These are phyloP conservation scores for Anoncus sp. DNA, from an alignment of 2,888 invertebrate species.

Conservation along the genomic window DNA sequence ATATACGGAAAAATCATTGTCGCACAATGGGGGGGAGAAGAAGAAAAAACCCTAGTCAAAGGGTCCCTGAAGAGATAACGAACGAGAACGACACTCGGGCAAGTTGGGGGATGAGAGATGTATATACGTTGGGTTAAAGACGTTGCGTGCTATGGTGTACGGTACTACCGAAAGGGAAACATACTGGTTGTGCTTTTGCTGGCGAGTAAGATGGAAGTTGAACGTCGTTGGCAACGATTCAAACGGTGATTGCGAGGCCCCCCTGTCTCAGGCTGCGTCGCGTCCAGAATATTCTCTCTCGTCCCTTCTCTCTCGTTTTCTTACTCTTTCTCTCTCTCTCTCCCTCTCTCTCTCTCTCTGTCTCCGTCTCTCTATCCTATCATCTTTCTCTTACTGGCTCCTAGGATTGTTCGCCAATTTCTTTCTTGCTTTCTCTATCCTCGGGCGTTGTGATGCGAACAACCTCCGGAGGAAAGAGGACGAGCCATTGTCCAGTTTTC, in stretches of 20 bases:
- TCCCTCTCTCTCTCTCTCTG: not conserved
- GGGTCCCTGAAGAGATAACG: too few relatives aligned
- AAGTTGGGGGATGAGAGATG: too few relatives aligned
- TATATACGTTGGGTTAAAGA: not conserved
- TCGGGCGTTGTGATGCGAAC: constrained; percentile 50
- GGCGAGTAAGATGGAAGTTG: constrained; percentile 45
- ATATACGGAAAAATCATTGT: too few relatives aligned
- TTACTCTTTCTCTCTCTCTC: constrained; percentile 31
- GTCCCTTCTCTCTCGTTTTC: constrained; percentile 47
- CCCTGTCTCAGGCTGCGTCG: constrained; percentile 78
- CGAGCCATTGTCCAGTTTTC: constrained; percentile 55
- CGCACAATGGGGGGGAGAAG: too few relatives aligned
- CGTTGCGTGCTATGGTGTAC: constrained; percentile 21
- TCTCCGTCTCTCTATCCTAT: not conserved
- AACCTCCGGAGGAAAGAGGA: constrained; percentile 52
- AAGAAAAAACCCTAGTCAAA: too few relatives aligned
- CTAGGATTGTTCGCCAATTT: constrained; percentile 58
- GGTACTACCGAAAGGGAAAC: constrained; percentile 59
- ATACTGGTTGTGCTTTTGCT: constrained; percentile 17
- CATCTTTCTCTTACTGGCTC: constrained; percentile 46
- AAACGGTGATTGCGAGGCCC: constrained; percentile 81
- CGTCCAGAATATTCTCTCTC: constrained; percentile 78
- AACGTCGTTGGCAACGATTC: constrained; percentile 79
- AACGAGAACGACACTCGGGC: too few relatives aligned
- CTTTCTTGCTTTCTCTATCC: constrained; percentile 30